Evolutionary conservation across 2,888 invertebrate species (phyloP).

Genomic region (Erebia palarica): DNA sequence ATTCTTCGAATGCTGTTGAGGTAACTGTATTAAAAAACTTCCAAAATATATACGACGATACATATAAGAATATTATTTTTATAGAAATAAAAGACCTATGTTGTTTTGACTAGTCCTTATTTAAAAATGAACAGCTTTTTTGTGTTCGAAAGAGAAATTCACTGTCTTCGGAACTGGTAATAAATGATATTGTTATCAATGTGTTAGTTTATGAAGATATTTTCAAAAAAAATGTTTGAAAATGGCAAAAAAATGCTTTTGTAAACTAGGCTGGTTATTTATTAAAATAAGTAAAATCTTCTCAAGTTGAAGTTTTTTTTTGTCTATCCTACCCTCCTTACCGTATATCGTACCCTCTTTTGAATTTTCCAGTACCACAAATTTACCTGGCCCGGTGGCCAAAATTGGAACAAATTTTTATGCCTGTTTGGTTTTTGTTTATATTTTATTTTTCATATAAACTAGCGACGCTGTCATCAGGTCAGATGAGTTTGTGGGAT

Average conservation of each 20-base stretch:
- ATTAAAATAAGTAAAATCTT: constrained; percentile 77
- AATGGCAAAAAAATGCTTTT: constrained; percentile 70
- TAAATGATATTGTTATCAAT: constrained; percentile 26
- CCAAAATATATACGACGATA: constrained; percentile 22
- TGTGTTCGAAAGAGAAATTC: constrained; percentile 31
- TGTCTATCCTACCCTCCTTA: not conserved
- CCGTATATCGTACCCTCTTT: no score
- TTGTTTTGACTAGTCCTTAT: constrained; percentile 64
- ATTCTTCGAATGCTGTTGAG: constrained; percentile 6
- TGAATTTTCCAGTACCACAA: no score
- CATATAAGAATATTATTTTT: constrained; percentile 27
- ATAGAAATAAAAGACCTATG: constrained; percentile 36
- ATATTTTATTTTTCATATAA: no score
- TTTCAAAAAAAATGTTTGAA: constrained; percentile 41
- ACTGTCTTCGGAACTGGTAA: constrained; percentile 34
- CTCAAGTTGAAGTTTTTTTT: constrained; percentile 52
- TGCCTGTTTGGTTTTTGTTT: no score
- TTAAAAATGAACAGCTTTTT: constrained; percentile 47
- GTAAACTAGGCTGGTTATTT: constrained; percentile 78
- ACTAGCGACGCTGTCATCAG: no score
- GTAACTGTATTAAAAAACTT: constrained; percentile 8
- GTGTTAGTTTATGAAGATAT: constrained; percentile 32
- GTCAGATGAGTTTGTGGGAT: no score
- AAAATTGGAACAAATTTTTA: no score
- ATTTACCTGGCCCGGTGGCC: no score